Evolutionary conservation across 2,113 vertebrate species (phyloP).

Genomic region (Corapipo altera): DNA sequence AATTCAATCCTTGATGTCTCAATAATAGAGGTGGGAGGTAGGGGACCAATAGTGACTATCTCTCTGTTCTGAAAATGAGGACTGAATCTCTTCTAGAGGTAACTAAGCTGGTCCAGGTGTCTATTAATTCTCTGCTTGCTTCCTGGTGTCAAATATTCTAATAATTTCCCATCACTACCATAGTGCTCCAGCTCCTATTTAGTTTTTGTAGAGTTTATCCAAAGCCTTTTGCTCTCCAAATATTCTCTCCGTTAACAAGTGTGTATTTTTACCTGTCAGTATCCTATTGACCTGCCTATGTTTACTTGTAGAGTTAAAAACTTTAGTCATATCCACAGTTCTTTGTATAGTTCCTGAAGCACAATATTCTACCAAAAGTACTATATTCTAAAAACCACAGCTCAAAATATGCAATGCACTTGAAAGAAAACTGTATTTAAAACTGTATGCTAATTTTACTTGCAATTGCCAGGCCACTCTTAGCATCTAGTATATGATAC

Average conservation of each 20-base stretch:
- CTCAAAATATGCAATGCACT: background rate
- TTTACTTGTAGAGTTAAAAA: background rate
- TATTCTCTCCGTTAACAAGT: background rate
- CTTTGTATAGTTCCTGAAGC: background rate
- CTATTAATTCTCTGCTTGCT: background rate
- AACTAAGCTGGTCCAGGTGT: background rate
- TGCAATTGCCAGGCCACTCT: background rate
- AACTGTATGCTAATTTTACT: background rate
- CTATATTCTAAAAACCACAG: background rate
- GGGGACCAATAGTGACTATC: background rate
- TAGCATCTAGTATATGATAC: background rate
- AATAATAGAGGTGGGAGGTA: background rate
- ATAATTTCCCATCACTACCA: background rate
- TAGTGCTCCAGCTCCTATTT: background rate
- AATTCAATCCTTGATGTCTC: background rate
- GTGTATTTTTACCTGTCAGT: background rate
- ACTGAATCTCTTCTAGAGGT: background rate
- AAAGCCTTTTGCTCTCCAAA: background rate
- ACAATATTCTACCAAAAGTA: background rate
- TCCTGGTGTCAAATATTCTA: background rate
- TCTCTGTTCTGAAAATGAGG: background rate
- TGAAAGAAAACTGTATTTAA: background rate
- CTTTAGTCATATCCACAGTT: background rate
- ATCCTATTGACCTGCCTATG: background rate
- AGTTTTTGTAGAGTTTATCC: background rate